Percentiles rank a stretch among this genome's conserved stretches.
Evolutionary conservation across 2,888 invertebrate genomes (phyloP).

Genomic region (Tuta absoluta): DNA sequence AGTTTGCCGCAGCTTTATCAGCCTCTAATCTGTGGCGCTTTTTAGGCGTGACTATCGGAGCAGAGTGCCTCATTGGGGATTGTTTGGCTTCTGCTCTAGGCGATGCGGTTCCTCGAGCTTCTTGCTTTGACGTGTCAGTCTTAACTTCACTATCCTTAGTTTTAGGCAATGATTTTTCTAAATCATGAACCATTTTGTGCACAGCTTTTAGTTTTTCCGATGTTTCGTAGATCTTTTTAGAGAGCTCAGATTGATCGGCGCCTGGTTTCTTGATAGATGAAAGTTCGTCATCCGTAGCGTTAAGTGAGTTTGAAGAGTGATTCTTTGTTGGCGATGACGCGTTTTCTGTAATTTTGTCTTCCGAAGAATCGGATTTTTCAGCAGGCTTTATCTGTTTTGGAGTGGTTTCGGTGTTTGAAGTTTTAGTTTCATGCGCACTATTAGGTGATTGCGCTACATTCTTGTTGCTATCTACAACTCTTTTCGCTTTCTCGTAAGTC

Average conservation of each 20-base stretch:
- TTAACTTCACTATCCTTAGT: slow-evolving; percentile 57
- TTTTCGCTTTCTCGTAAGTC: slow-evolving; percentile 65
- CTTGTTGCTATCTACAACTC: slow-evolving; percentile 57
- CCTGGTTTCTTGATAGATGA: slow-evolving; percentile 66
- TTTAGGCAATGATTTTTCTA: slow-evolving; percentile 72
- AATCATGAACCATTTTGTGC: slow-evolving; percentile 73
- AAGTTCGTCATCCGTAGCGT: slow-evolving; percentile 63
- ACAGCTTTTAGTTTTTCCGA: slow-evolving; percentile 77
- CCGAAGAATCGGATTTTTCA: slow-evolving; percentile 44
- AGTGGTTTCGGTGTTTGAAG: slow-evolving; percentile 42
- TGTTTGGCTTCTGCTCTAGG: slow-evolving; percentile 66
- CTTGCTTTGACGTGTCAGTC: slow-evolving; percentile 57
- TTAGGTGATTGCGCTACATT: slow-evolving; percentile 36
- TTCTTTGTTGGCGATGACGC: slow-evolving; percentile 47
- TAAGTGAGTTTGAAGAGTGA: slow-evolving; percentile 47
- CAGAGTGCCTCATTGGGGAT: slow-evolving; percentile 63
- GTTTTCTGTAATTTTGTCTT: slow-evolving; percentile 50
- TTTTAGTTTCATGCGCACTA: slow-evolving; percentile 46
- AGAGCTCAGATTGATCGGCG: slow-evolving; percentile 72
- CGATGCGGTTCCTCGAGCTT: slow-evolving; percentile 59
- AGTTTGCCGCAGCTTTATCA: slow-evolving; percentile 68
- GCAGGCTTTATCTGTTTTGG: slow-evolving; percentile 48
- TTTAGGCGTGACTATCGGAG: slow-evolving; percentile 85
- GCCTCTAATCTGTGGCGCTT: slow-evolving; percentile 86
- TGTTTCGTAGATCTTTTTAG: slow-evolving; percentile 76